Percentiles rank a stretch among this genome's conserved stretches.
Conservation (phyloP, 2,888 invertebrate species). For the Pyrocoelia pectoralis region DNA sequence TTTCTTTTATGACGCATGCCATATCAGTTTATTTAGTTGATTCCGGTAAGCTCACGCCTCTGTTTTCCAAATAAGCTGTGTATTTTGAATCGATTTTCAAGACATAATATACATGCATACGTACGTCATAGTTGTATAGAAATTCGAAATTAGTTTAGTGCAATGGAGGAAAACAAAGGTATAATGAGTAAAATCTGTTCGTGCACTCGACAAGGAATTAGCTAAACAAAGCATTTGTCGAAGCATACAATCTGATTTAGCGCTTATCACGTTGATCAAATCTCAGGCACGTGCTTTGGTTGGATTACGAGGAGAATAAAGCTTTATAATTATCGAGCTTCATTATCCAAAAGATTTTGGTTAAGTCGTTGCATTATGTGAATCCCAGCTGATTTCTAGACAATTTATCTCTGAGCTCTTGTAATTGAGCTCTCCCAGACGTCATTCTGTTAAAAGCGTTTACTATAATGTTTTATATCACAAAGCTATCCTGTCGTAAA, state of each 20-base stretch:
- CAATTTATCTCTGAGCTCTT: conserved; percentile 1
- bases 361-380: conserved; percentile 1
- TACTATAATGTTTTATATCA: background rate
- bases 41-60: too few relatives aligned
- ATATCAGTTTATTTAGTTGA: too few relatives aligned
- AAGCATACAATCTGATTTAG: conserved; percentile 11
- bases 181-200: background rate
- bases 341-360: conserved; percentile 9
- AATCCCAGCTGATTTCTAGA: conserved; percentile 8
- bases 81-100: too few relatives aligned
- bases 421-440: background rate
- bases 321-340: conserved; percentile 8
- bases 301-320: conserved; percentile 9
- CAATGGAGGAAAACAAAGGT: conserved; percentile 5
- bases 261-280: conserved; percentile 10
- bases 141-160: background rate
- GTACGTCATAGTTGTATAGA: background rate
- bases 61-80: too few relatives aligned
- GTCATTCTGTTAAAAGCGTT: background rate
- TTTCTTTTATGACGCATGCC: too few relatives aligned
- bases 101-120: too few relatives aligned
- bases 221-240: conserved; percentile 10
- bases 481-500: background rate
- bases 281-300: conserved; percentile 8
- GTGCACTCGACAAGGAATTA: conserved; percentile 9